A percentile compares a stretch with the other conserved stretches of the same genome.
These are phyloP conservation scores for Anaspis maculata DNA, from an alignment of 2,888 invertebrate genomes.

Conservation along the genomic window DNA sequence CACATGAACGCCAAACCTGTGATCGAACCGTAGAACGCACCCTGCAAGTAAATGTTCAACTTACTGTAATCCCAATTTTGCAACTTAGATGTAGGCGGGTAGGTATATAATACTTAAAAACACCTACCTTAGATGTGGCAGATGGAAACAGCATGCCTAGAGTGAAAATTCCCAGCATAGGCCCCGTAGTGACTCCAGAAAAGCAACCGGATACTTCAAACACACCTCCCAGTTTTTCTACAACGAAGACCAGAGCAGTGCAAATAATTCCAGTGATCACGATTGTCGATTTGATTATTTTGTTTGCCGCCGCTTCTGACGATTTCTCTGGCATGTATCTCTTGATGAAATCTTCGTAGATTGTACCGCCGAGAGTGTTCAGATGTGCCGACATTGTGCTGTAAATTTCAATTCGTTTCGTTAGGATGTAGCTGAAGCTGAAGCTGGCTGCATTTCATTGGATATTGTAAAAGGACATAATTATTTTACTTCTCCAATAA, in stretches of 20 bases:
- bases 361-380: conserved; percentile 52
- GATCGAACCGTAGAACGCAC: conserved; percentile 4
- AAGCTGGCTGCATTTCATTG: too few species aligned
- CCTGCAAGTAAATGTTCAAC: conserved; percentile 4
- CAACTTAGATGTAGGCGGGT: conserved; percentile 5
- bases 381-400: conserved; percentile 54
- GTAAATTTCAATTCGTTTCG: conserved; percentile 6
- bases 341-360: conserved; percentile 55
- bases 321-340: conserved; percentile 45
- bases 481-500: too few species aligned
- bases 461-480: too few species aligned
- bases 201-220: conserved; percentile 54
- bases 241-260: conserved; percentile 59
- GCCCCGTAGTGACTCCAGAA: conserved; percentile 33
- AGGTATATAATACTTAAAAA: conserved; percentile 6
- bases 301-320: conserved; percentile 46
- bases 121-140: conserved; percentile 49
- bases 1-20: conserved; percentile 1
- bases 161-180: conserved; percentile 57
- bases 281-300: conserved; percentile 49
- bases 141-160: conserved; percentile 59
- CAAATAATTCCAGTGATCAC: conserved; percentile 54
- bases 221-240: conserved; percentile 35
- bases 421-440: too few species aligned
- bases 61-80: conserved; percentile 1